These are phyloP conservation scores for Luehdorfia chinensis DNA, from an alignment of 1,140 invertebrate genomes.

Conservation along the genomic window DNA sequence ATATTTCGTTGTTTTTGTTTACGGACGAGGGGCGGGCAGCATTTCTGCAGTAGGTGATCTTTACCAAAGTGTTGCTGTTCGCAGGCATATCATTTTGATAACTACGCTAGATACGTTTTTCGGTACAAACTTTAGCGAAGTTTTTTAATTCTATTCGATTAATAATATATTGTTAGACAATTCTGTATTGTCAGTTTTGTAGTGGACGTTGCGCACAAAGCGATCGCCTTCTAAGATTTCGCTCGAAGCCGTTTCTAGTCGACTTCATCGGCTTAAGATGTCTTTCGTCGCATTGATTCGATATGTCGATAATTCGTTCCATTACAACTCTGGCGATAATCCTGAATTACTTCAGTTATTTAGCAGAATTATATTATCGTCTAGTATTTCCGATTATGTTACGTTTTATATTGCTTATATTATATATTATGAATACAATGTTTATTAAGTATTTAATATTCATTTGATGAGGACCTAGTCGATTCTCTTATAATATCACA, in stretches of 20 bases:
- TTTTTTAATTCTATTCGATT: slow-evolving; percentile 71
- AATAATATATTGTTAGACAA: slow-evolving; percentile 72
- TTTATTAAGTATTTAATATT: slow-evolving; percentile 76
- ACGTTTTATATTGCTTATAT: slow-evolving; percentile 77
- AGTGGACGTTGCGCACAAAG: slow-evolving; percentile 34
- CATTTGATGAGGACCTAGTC: slow-evolving; percentile 78
- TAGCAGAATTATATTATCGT: slow-evolving; percentile 76
- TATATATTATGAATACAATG: slow-evolving; percentile 75
- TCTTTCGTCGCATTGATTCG: slow-evolving; percentile 10
- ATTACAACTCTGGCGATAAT: slow-evolving; percentile 48
- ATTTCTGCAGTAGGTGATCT: slow-evolving; percentile 56
- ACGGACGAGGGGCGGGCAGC: slow-evolving; percentile 43
- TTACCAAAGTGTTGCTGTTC: slow-evolving; percentile 74
- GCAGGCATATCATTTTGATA: slow-evolving; percentile 73
- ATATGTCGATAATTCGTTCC: slow-evolving; percentile 34
- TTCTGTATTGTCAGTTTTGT: slow-evolving; percentile 60
- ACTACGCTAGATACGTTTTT: slow-evolving; percentile 68
- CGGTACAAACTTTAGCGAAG: slow-evolving; percentile 73
- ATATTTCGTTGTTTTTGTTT: slow-evolving; percentile 52
- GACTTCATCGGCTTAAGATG: slow-evolving; percentile 42
- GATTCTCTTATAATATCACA: slow-evolving; percentile 77
- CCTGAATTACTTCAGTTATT: slow-evolving; percentile 74
- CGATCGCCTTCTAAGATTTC: slow-evolving; percentile 21
- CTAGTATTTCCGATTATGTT: slow-evolving; percentile 76
- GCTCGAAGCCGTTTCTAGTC: slow-evolving; percentile 59